Conservation (phyloP, 2,113 vertebrate species). For the Salvator merianae region DNA sequence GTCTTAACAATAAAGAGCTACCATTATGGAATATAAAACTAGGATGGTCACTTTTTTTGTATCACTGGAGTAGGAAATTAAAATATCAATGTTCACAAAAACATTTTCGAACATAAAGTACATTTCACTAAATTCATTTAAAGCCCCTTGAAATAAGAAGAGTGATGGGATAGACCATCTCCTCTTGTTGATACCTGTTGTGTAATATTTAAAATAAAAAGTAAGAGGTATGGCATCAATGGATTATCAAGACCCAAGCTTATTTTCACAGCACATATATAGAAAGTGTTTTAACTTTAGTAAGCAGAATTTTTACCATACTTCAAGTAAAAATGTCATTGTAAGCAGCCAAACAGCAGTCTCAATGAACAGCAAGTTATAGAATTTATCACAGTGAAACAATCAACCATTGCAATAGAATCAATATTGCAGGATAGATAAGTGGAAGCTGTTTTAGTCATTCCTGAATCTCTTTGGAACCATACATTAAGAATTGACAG, state of each 20-base stretch:
- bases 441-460: background rate
- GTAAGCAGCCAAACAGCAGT: background rate
- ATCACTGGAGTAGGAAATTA: too few species aligned
- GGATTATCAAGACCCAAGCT: background rate
- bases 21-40: background rate
- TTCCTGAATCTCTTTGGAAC: slow-evolving; percentile 3
- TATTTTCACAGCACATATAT: background rate
- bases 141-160: background rate
- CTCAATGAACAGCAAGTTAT: background rate
- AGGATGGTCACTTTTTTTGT: too few species aligned
- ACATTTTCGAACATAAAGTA: too few species aligned
- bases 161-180: background rate
- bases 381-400: background rate
- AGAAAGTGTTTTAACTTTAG: background rate
- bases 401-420: slow-evolving; percentile 2
- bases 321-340: background rate
- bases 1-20: too few species aligned
- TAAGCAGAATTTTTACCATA: background rate
- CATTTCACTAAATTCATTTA: too few species aligned
- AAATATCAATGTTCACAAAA: too few species aligned
- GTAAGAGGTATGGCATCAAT: background rate
- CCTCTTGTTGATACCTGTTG: background rate
- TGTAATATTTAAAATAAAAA: background rate
- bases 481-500: slow-evolving; percentile 23
- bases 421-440: background rate